phyloP scores from a whole-genome alignment of 2,113 vertebrate species.

The Sinocyclocheilus anshuiensis region DNA sequence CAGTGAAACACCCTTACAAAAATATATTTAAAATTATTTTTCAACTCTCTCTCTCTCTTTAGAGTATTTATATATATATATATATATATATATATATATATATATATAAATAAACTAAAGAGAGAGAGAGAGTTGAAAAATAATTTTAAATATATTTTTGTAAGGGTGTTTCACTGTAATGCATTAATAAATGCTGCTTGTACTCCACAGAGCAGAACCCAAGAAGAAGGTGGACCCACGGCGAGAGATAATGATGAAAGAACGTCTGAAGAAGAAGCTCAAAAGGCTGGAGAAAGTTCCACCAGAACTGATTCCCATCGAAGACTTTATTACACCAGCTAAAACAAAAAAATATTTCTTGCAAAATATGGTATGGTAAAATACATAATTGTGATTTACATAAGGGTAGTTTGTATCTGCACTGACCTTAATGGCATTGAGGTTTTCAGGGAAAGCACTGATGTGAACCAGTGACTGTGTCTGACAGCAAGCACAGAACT shows the following conservation, averaged over 20 bases:
- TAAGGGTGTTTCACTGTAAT: too few species aligned
- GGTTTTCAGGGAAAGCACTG: slow-evolving; percentile 76
- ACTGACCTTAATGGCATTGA: slow-evolving; percentile 84
- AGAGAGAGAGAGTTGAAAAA: too few species aligned
- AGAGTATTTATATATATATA: too few species aligned
- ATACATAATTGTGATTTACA: too few species aligned
- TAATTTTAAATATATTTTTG: too few species aligned
- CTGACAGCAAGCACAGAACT: slow-evolving; percentile 69
- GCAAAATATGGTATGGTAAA: too few species aligned
- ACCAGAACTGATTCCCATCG: slow-evolving; percentile 91
- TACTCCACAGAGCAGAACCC: slow-evolving; percentile 82
- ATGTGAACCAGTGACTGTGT: slow-evolving; percentile 77
- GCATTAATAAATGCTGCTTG: too few species aligned
- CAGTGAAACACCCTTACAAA: too few species aligned
- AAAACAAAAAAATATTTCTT: slow-evolving; percentile 51
- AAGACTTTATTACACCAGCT: slow-evolving; percentile 82
- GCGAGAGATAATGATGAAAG: slow-evolving; percentile 80
- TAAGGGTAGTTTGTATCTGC: neutral
- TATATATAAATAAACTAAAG: too few species aligned
- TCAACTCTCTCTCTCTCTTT: too few species aligned
- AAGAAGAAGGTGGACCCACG: slow-evolving; percentile 87
- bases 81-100: too few species aligned
- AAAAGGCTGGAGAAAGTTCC: slow-evolving; percentile 85
- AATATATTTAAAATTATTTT: too few species aligned
- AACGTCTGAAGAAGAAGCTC: slow-evolving; percentile 88